Conservation (phyloP, 2,888 invertebrate species). For the Drosophila limbata region DNA sequence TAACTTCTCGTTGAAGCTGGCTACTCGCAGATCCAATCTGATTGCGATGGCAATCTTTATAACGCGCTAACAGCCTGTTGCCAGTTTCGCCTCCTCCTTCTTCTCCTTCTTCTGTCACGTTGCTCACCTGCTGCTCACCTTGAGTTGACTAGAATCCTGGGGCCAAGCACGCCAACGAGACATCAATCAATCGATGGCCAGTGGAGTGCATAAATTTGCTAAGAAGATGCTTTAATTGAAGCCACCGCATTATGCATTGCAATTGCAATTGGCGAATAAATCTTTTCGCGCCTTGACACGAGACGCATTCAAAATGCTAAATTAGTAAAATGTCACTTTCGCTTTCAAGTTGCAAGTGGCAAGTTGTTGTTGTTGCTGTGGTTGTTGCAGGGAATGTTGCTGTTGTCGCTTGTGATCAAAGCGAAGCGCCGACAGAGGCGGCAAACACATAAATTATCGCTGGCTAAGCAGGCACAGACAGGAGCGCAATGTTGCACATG, state of each 20-base stretch:
- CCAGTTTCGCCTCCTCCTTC: background rate
- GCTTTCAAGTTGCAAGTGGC: slow-evolving; percentile 63
- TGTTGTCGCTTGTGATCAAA: slow-evolving; percentile 63
- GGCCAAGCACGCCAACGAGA: slow-evolving; percentile 23
- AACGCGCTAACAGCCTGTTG: slow-evolving; percentile 44
- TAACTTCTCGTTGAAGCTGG: background rate
- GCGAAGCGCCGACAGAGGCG: slow-evolving; percentile 57
- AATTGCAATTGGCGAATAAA: slow-evolving; percentile 60
- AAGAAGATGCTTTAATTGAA: slow-evolving; percentile 61
- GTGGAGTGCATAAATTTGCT: slow-evolving; percentile 32
- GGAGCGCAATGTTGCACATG: slow-evolving; percentile 73
- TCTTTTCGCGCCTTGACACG: slow-evolving; percentile 64
- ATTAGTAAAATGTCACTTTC: slow-evolving; percentile 81
- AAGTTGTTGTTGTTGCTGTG: slow-evolving; percentile 1
- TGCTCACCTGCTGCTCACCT: slow-evolving; percentile 40
- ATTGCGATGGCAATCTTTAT: slow-evolving; percentile 48
- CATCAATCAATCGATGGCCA: slow-evolving; percentile 57
- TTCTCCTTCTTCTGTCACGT: background rate
- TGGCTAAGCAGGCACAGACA: slow-evolving; percentile 77
- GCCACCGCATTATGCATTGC: slow-evolving; percentile 54
- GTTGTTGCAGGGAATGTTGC: slow-evolving; percentile 7
- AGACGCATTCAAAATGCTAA: slow-evolving; percentile 77
- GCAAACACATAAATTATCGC: slow-evolving; percentile 76
- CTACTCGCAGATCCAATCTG: background rate
- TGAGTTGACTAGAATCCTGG: slow-evolving; percentile 12